Base-by-base conservation (phyloP, 2,888 invertebrate species). In the Agriotes lineatus region DNA sequence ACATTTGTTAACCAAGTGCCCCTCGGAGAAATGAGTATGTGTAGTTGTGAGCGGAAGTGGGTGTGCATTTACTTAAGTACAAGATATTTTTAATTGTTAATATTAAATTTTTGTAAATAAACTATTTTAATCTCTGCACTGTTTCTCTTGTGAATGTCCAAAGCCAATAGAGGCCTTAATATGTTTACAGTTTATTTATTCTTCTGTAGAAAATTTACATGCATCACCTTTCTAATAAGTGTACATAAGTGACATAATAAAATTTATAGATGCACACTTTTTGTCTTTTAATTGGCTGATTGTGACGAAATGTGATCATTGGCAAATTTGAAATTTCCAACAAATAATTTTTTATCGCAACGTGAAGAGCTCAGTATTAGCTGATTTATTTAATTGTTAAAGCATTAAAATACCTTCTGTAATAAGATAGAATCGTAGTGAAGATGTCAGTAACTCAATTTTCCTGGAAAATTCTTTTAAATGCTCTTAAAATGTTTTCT, bases 161-260 rank as follows among this genome's bases (percentile, higher is more conserved):
- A 79, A 80, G 81, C 81, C 82, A 81, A 77, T 81, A 81, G 82
- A 80, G 82, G 82, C 82, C 82, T 82, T 82, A 82, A 77, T 70
- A 77, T 72, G 69, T 72, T 73, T 67, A 72, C 71, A 73, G 62
- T 72, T 70, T 73, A 74, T 78, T 72, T 70, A 77, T 76, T 75
- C 66, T 76, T 76, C 76, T 76, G 78, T 79, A 78, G 77, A 79
- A 65, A 56, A 65, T 69, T 69, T 63, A 69, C 56, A 61, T 48
- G 44, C 79, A 79, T 79, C 80, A 80, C 79, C 73, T 74, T 75
- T 75, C 71, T 75, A 76, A 72, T 68, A 72, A 73, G 75, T 76
- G 71, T 67, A 74, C 74, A 76, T 69, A 72, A 71, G 71, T 48
- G 10, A 72, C 66, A 73, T 72, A 76, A 74, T 74, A 71, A 65